Percentiles rank a stretch among this genome's conserved stretches.
These are phyloP conservation scores for Carterocephalus palaemon DNA, from an alignment of 2,888 invertebrate genomes.

Conservation along the genomic window DNA sequence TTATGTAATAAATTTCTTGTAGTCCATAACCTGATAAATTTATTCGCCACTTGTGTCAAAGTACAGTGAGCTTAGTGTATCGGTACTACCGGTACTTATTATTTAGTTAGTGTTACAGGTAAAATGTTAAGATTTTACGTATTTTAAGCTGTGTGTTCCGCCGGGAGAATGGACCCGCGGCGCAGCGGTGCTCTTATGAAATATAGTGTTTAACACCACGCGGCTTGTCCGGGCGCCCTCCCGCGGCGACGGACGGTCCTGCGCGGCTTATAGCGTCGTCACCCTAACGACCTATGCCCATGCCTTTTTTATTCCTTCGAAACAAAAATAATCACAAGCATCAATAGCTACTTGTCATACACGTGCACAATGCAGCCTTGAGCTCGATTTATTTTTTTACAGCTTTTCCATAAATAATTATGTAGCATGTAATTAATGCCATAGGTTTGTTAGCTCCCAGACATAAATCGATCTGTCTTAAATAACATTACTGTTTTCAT, in stretches of 20 bases:
- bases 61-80: not conserved
- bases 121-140: conserved; percentile 59
- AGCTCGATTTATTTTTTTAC: no score
- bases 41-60: not conserved
- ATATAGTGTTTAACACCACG: conserved; percentile 74
- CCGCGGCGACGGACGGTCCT: conserved; percentile 44
- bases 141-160: conserved; percentile 50
- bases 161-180: conserved; percentile 53
- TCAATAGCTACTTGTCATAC: conserved; percentile 26
- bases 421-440: no score
- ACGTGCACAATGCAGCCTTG: not conserved
- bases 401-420: no score
- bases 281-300: conserved; percentile 27
- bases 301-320: conserved; percentile 12
- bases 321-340: conserved; percentile 14
- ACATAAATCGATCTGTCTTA: no score
- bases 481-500: no score
- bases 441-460: no score
- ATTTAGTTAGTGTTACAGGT: conserved; percentile 45
- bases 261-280: conserved; percentile 32
- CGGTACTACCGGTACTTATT: conserved; percentile 32
- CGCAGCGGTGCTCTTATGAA: conserved; percentile 62
- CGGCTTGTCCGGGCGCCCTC: conserved; percentile 57
- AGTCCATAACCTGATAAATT: conserved; percentile 5
- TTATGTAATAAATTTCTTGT: not conserved